Base-by-base conservation (phyloP, 2,113 vertebrate species). In the western clawed frog (Xenopus tropicalis) region DNA sequence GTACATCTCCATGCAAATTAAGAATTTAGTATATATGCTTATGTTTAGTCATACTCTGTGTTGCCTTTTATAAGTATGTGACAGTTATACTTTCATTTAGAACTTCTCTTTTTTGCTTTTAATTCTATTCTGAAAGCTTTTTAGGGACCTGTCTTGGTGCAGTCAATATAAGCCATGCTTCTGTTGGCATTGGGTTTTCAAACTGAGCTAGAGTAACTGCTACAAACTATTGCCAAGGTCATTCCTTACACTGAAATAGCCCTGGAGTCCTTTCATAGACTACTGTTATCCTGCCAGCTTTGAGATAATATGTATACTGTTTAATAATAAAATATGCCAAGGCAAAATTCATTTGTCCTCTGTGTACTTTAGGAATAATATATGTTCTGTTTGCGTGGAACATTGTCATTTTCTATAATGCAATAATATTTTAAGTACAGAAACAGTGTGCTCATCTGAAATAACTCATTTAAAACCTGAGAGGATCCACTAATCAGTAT, bases 181-280 rank as follows among this genome's bases (percentile, higher is more conserved):
- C 63, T 46, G 42, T 65, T 65, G 63, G 63, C 63, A 44, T 20
- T 44, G n/a, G n/a, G 3, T 11, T 44, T 44, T n/a, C 63, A 20
- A 19, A 63, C 61, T 19, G 13, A 65, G 37, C 13, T 65, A 46
- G 37, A 44, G 42, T 21, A 65, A 46, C 11, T 22, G 63, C 29
- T 44, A 21, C 37, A 65, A 21, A 44, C 17, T 20, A 44, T 16
- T 65, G 63, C 42, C 63, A 65, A 65, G 63, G 37, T 46, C 63
- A 65, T 20, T 44, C 4, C 37, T 29, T 22, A 46, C 20, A 3
- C 5, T 43, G 19, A 20, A 43, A 64, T 19, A 43, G 29, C 22
- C 25, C 42, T 51, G 69, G 1, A 17, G 23, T 14, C 57, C 57
- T 59, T 24, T 59, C 21, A 23, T 9, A 59, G 57, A 59, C 16